phyloP scores from a whole-genome alignment of 1,140 invertebrate genomes.

The Drosophila pseudoananassae region DNA sequence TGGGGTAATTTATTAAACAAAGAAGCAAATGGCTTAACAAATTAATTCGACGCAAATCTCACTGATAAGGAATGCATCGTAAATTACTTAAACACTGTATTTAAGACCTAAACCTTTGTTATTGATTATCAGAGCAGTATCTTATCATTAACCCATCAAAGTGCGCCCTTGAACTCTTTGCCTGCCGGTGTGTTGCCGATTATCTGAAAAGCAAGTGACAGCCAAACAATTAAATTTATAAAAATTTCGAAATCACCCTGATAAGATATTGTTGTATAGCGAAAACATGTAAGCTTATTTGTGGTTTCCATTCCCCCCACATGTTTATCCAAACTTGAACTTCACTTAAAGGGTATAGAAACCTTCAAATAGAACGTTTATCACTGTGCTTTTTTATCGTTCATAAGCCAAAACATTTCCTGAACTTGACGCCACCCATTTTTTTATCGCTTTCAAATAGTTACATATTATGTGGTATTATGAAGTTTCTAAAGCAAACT shows the following conservation, averaged over 20 bases:
- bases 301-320: not conserved
- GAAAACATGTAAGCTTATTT: slow-evolving; percentile 19
- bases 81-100: not conserved
- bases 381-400: slow-evolving; percentile 40
- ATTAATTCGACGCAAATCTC: slow-evolving; percentile 13
- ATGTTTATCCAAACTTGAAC: slow-evolving; percentile 30
- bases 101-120: slow-evolving; percentile 3
- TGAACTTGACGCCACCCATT: slow-evolving; percentile 9
- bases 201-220: slow-evolving; percentile 29
- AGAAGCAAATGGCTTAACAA: not conserved
- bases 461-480: not conserved
- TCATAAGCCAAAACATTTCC: slow-evolving; percentile 38
- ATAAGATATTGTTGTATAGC: slow-evolving; percentile 25
- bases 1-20: slow-evolving; percentile 10
- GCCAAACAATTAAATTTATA: slow-evolving; percentile 27
- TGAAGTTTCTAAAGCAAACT: not conserved
- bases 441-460: slow-evolving; percentile 14
- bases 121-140: slow-evolving; percentile 29
- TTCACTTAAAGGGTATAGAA: slow-evolving; percentile 18
- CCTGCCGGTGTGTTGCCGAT: not conserved
- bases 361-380: slow-evolving; percentile 42
- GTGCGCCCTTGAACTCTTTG: slow-evolving; percentile 26
- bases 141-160: slow-evolving; percentile 47
- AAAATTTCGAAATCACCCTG: slow-evolving; percentile 13
- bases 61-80: not conserved